These are phyloP conservation scores for Camptogramma bilineatum DNA, from an alignment of 2,888 invertebrate genomes.

Conservation along the genomic window DNA sequence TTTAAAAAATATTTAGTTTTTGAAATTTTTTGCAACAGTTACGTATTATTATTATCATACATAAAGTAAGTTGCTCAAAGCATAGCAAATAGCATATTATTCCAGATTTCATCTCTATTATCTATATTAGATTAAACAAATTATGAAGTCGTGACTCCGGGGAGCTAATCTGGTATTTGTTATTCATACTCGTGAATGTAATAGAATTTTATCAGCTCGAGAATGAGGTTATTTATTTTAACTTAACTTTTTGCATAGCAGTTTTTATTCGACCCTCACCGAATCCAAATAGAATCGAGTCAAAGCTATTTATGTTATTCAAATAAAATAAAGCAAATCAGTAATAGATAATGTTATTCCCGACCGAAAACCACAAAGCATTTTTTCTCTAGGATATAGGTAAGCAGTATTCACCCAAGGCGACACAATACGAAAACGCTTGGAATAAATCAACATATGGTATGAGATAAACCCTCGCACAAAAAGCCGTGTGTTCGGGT, in stretches of 20 bases:
- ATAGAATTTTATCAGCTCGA: not conserved
- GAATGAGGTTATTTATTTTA: not conserved
- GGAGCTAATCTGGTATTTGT: not conserved
- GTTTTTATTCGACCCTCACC: not conserved
- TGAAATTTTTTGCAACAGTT: not conserved
- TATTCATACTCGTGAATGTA: not conserved
- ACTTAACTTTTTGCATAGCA: not conserved
- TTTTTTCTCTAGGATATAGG: conserved; percentile 28
- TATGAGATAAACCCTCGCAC: conserved; percentile 58
- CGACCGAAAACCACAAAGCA: conserved; percentile 6
- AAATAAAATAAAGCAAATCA: conserved; percentile 1
- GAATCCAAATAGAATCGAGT: not conserved
- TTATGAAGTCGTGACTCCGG: conserved; percentile 1
- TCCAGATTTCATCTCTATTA: not conserved
- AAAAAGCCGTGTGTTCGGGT: conserved; percentile 70
- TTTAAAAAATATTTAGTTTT: conserved; percentile 11
- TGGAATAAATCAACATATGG: conserved; percentile 47
- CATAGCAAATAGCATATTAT: not conserved
- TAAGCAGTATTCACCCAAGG: conserved; percentile 38
- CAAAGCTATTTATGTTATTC: not conserved
- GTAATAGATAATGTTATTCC: conserved; percentile 3
- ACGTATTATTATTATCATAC: not conserved
- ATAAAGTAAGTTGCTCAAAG: not conserved
- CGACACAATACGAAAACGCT: conserved; percentile 47
- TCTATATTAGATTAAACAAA: not conserved